Base-by-base conservation (phyloP, 2,888 invertebrate genomes). In the Amphipoea oculea region DNA sequence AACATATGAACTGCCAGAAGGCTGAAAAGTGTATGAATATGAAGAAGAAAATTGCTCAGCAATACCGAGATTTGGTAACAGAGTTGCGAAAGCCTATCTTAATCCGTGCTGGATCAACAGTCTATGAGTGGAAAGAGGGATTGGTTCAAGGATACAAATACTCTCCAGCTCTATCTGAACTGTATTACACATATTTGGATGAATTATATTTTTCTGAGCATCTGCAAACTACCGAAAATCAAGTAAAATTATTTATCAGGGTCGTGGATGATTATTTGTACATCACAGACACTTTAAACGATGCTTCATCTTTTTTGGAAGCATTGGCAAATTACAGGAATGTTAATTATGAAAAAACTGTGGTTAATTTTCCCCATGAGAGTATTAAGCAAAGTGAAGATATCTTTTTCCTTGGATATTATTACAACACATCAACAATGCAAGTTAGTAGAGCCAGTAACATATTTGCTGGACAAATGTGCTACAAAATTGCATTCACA, bases 201-300 rank as follows among this genome's bases (percentile, higher is more conserved):
- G 88, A 94, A 74, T 74, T 91, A 51, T 95, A 95, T 87, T 95
- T 96, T 85, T 78, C 90, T 1, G 86, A 95, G 9, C 93, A 94
- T 81, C 51, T 94, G 2, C 86, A 89, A 74, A 86, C 81, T 12
- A 71, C 87, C 40, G 86, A 91, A 63, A 81, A 91, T 81, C 83
- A 91, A 78, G 82, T 96, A 1, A 94, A 92, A 87, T 84, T 96
- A 23, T 96, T 97, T 86, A 90, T 92, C 12, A 92, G 97, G 92
- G 94, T 96, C 82, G 97, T 97, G 7, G 97, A 97, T 90, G 97
- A 97, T 88, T 97, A 97, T 87, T 91, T 97, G 63, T 97, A 95
- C 83, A 92, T 97, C 2, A 96, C 96, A 62, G 94, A 96, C 63
- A 93, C 95, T n/a, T 85, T 96, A 75, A 86, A 94, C 14, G 94